Evolutionary conservation across 92 coral and sea anemone species (phyloP).

Genomic region (Galaxea fascicularis): DNA sequence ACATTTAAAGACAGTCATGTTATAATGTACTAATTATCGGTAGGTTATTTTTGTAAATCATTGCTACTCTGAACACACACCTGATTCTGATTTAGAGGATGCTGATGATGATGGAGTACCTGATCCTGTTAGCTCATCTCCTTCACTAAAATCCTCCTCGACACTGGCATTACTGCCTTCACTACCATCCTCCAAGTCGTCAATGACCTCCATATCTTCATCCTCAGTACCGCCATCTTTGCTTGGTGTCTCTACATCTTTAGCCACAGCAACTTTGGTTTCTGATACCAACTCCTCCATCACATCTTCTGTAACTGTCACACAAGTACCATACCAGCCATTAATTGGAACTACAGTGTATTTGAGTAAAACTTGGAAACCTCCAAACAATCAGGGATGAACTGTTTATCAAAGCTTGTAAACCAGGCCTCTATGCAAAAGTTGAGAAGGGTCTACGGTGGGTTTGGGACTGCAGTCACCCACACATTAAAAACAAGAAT

Average conservation of each 20-base stretch:
- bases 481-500: too few species aligned
- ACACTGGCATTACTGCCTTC: conserved; percentile 67
- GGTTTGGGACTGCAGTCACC: too few species aligned
- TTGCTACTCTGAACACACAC: background rate
- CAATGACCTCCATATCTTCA: conserved; percentile 85
- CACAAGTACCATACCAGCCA: background rate
- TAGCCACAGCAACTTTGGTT: conserved; percentile 7
- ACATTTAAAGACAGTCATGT: too few species aligned
- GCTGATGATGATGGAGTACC: conserved; percentile 76
- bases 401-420: too few species aligned
- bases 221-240: conserved; percentile 54
- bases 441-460: too few species aligned
- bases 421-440: too few species aligned
- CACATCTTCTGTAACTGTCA: background rate
- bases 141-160: conserved; percentile 75
- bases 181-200: conserved; percentile 83
- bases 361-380: too few species aligned
- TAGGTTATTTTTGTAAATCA: background rate
- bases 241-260: conserved; percentile 49
- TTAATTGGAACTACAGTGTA: background rate
- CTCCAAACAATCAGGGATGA: too few species aligned
- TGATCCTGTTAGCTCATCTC: conserved; percentile 67
- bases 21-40: too few species aligned
- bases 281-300: background rate
- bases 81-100: conserved; percentile 86